Evolutionary conservation across 2,113 vertebrate genomes (phyloP).

Genomic region (Lipotes vexillifer): DNA sequence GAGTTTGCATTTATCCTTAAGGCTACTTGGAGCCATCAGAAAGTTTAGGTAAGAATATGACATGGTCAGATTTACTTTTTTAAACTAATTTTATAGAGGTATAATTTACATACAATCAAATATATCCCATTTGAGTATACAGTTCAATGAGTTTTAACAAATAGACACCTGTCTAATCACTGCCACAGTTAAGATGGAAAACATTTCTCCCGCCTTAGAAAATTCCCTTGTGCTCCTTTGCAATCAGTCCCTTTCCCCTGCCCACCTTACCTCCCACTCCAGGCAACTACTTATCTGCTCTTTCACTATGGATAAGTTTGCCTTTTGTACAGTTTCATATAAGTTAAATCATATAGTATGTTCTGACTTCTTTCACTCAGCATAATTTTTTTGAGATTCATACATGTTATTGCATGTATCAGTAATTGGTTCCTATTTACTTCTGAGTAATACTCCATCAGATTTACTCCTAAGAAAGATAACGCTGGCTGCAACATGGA

Average conservation of each 20-base stretch:
- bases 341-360: neutral
- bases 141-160: constrained; percentile 4
- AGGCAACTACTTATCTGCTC: neutral
- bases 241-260: no score
- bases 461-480: neutral
- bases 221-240: neutral
- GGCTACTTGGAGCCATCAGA: neutral
- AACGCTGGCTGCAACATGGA: neutral
- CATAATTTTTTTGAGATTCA: neutral
- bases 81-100: neutral
- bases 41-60: constrained; percentile 12
- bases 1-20: neutral
- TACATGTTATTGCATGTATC: neutral
- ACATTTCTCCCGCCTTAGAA: neutral
- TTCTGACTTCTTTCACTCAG: neutral
- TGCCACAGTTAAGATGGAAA: neutral
- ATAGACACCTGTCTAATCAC: neutral
- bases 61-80: neutral
- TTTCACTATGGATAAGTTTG: neutral
- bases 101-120: neutral
- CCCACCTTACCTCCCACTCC: neutral
- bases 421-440: neutral
- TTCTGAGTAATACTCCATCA: neutral
- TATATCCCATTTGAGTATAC: neutral
- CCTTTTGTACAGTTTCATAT: neutral